phyloP scores from a whole-genome alignment of 2,113 vertebrate genomes.

The Eudorcas thomsonii region DNA sequence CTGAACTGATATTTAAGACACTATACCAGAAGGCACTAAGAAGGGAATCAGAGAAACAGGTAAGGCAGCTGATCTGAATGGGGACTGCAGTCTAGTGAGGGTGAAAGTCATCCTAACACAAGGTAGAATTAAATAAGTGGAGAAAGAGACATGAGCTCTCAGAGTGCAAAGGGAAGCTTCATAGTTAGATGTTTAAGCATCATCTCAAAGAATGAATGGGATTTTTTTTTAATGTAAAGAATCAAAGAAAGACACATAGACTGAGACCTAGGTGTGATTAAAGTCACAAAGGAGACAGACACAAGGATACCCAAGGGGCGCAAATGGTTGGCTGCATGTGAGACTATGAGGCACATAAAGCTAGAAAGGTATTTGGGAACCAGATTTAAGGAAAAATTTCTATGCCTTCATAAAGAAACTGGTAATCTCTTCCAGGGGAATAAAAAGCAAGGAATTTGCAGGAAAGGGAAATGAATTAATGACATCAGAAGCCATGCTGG shows the following conservation, averaged over 20 bases:
- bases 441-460: neutral
- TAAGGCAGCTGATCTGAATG: neutral
- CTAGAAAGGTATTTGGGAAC: neutral
- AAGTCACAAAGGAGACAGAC: neutral
- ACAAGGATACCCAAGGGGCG: accelerated
- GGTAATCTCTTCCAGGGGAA: neutral
- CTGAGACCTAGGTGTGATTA: neutral
- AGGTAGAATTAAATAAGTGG: neutral
- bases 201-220: neutral
- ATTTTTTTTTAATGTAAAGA: neutral
- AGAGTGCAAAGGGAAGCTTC: neutral
- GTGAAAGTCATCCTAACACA: neutral
- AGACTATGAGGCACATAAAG: neutral
- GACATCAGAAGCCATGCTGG: neutral
- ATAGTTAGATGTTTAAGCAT: neutral
- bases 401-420: neutral
- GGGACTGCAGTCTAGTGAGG: neutral
- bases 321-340: accelerated
- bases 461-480: neutral
- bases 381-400: neutral
- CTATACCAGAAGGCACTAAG: neutral
- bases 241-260: neutral
- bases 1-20: neutral
- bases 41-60: neutral
- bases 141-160: neutral